Evolutionary conservation across 1,140 invertebrate species (phyloP), one percentile per base, ranked within the genome.

Genomic region (Plectus sambesii): DNA sequence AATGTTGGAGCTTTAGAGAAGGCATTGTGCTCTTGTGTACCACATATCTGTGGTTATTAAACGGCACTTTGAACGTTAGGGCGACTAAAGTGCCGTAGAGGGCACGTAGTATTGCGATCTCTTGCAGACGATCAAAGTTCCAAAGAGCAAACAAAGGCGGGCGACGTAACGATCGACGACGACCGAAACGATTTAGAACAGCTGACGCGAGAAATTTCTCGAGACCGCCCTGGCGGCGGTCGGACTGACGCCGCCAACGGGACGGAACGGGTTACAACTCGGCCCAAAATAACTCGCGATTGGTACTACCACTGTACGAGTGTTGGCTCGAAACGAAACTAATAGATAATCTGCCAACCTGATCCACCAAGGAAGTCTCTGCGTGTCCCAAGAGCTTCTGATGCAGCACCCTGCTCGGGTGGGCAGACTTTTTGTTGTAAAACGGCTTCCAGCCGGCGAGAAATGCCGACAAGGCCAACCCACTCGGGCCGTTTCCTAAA

Each of bases 401-500:
- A 29, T 63, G 43, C 22, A 64, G 41, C 9, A 49, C 24, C 23
- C 41, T 26, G 49, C 64, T 52, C 9, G 59, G 62, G 49, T 63
- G 61, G 5, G 47, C 51, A n/a, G 46, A 41, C 26, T 25, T 36
- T 3, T 26, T 17, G 43, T 64, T 45, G 53, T 63, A 63, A 44
- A 46, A 62, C 4, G 61, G 61, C 25, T 43, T 50, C 55, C 63
- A 56, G 5, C 61, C 61, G n/a, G 61, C 59, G 17, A 63, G 49
- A 41, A 63, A 63, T 22, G 62, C 48, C 9, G 62, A 64, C n/a
- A 63, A 41, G 8, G 59, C 52, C 22, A 63, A 39, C 19, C 61
- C 61, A 20, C 61, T 62, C n/a, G 61, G 61, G 19, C 61, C 61
- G 48, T 63, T 63, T 20, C 61, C 61, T 63, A 29, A 20, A 63